Percentiles rank a stretch among this genome's conserved stretches.
Conservation (phyloP, 2,888 invertebrate genomes). For the Acrobasis consociella region DNA sequence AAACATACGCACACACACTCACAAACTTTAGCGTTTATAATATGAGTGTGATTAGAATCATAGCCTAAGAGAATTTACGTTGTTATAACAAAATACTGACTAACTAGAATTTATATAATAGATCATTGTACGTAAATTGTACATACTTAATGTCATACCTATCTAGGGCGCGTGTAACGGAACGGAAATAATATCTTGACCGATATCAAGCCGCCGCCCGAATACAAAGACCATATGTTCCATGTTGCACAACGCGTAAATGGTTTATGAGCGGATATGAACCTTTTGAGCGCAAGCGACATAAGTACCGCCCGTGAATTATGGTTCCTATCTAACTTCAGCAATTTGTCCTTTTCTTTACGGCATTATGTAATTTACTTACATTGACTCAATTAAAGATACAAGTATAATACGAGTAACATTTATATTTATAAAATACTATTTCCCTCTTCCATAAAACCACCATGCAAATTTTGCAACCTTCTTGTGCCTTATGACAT, state of each 20-base stretch:
- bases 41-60: too few species aligned
- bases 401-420: too few species aligned
- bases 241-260: slow-evolving; percentile 19
- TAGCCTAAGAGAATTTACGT: too few species aligned
- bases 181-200: slow-evolving; percentile 13
- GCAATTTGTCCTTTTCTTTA: too few species aligned
- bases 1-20: too few species aligned
- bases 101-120: background rate
- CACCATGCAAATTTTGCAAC: too few species aligned
- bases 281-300: slow-evolving; percentile 23
- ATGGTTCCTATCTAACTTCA: background rate
- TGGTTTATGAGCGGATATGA: slow-evolving; percentile 23
- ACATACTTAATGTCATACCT: background rate
- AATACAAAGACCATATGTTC: slow-evolving; percentile 15
- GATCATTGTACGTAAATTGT: background rate
- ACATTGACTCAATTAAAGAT: background rate
- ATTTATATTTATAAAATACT: too few species aligned
- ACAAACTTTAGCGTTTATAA: too few species aligned
- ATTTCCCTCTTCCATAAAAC: too few species aligned
- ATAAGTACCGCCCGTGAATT: slow-evolving; percentile 28
- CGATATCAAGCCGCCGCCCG: slow-evolving; percentile 8
- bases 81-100: too few species aligned
- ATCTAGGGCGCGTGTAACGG: background rate
- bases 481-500: too few species aligned
- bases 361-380: background rate